Evolutionary conservation across 1,140 invertebrate genomes (phyloP), one percentile per base, ranked within the genome.

Genomic region (Heliconius hewitsoni): DNA sequence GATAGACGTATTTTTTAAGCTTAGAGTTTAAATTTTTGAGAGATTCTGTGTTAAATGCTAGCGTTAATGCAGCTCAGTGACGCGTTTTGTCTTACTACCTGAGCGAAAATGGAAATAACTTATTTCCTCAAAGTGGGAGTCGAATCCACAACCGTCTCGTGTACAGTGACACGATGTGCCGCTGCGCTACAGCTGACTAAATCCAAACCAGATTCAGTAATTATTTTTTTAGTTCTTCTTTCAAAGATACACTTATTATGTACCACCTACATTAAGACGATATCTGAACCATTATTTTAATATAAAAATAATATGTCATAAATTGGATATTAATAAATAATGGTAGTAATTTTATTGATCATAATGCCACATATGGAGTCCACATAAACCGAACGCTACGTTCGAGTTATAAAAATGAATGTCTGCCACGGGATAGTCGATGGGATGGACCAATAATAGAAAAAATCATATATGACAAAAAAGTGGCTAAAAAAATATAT

Each of bases 271-370:
- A 52, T 52, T 52, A 19, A 52, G 18, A 19, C 8, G 50, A 19
- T 18, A 52, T 52, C 18, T 52, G 18, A 52, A 19, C 18, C 50
- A 52, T 66, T 16, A 66, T 30, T 66, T 66, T 66, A 66, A 66
- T 30, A 66, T 16, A 27, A 66, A 66, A 66, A 66, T 66, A 66
- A 50, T 71, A 57, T 50, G 16, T 39, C 71, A 73, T 78, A 78
- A 78, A 78, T 66, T n/a, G 73, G 77, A 66, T 50, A 73, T 66
- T 73, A 42, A 73, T 73, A 73, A 30, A 73, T 79, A 66, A 79
- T 79, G 37, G 60, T 66, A n/a, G 39, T 70, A 52, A 78, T 79
- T 79, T 79, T 79, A 79, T 79, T 42, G 77, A 23, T 57, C 52
- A 73, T 79, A 50, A 73, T 66, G 72, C 46, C 57, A 66, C 77